phyloP scores from a whole-genome alignment of 92 coral and sea anemone genomes.

The Ricordea florida region DNA sequence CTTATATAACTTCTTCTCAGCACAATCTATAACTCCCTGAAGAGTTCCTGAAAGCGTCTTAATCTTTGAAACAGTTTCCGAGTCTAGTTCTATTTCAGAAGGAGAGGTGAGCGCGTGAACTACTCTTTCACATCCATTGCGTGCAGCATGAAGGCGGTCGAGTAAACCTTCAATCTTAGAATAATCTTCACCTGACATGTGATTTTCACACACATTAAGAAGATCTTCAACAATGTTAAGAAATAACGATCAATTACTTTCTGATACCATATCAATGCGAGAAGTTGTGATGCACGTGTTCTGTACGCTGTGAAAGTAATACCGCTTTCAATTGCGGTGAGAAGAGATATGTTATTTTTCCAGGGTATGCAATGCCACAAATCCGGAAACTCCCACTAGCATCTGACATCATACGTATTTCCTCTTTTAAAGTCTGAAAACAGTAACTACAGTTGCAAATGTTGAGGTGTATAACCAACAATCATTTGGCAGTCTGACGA shows the following conservation, averaged over 20 bases:
- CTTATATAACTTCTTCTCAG: conserved; percentile 12
- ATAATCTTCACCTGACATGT: not conserved
- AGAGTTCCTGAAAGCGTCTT: not conserved
- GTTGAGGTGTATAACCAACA: too few relatives aligned
- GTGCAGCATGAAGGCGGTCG: not conserved
- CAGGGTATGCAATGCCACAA: too few relatives aligned
- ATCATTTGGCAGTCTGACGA: too few relatives aligned
- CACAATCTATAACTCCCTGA: conserved; percentile 25
- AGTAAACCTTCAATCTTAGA: not conserved
- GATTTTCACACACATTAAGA: conserved; percentile 1
- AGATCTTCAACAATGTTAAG: not conserved
- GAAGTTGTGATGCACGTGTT: too few relatives aligned
- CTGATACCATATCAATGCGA: too few relatives aligned
- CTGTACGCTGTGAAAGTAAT: too few relatives aligned
- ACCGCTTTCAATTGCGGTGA: too few relatives aligned
- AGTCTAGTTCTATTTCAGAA: not conserved
- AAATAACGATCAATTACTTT: not conserved
- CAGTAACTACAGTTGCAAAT: too few relatives aligned
- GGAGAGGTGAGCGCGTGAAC: not conserved
- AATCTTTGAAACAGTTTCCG: not conserved
- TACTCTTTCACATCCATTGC: not conserved
- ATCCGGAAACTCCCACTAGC: too few relatives aligned
- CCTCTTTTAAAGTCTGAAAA: too few relatives aligned
- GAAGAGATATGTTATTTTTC: too few relatives aligned
- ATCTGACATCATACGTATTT: too few relatives aligned